Evolutionary conservation across 2,888 invertebrate genomes (phyloP).

Genomic region (Bombyx huttoni): DNA sequence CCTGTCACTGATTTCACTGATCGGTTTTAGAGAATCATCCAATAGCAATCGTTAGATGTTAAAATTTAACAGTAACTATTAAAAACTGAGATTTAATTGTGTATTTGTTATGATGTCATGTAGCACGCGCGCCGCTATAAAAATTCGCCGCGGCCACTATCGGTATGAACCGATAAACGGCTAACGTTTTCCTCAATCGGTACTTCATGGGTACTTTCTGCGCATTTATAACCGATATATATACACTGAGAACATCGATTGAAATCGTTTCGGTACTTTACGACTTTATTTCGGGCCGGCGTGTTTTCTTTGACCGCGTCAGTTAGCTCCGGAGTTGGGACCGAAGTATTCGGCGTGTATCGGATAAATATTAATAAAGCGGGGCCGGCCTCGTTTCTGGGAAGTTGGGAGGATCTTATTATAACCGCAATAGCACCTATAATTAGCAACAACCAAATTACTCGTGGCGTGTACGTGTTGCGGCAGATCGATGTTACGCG

Average conservation of each 20-base stretch:
- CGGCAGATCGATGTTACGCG: conserved; percentile 56
- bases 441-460: conserved; percentile 69
- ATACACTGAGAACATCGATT: conserved; percentile 60
- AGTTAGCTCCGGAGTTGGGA: conserved; percentile 47
- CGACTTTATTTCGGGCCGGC: conserved; percentile 67
- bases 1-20: too few relatives aligned
- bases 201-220: conserved; percentile 47
- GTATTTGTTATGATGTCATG: background rate
- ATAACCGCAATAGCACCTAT: conserved; percentile 73
- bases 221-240: conserved; percentile 57
- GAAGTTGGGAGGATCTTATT: conserved; percentile 71
- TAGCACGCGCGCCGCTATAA: conserved; percentile 25
- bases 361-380: conserved; percentile 73
- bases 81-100: background rate
- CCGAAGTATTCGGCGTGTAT: conserved; percentile 55
- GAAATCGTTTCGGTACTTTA: conserved; percentile 66
- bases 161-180: conserved; percentile 21
- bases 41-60: too few relatives aligned
- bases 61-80: too few relatives aligned
- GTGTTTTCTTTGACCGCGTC: conserved; percentile 70
- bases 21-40: too few relatives aligned
- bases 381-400: conserved; percentile 67
- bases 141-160: conserved; percentile 23
- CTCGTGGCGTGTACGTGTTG: conserved; percentile 55
- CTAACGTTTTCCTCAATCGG: conserved; percentile 42